Base-by-base conservation (phyloP, 2,797 vertebrate genomes). In the Typhlichthys subterraneus region DNA sequence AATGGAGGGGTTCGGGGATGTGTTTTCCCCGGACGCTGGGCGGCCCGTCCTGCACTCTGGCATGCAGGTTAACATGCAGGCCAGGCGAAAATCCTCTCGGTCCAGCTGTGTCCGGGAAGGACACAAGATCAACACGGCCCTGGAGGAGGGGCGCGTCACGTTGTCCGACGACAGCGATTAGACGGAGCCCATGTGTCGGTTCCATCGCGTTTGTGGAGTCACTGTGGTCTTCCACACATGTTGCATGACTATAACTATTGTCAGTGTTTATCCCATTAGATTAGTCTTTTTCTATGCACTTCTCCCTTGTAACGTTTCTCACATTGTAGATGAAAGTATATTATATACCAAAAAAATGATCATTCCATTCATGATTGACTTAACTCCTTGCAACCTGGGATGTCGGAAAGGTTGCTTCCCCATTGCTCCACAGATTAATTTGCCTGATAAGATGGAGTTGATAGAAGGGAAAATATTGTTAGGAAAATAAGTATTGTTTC, bases 1-100 rank as follows among this genome's bases (percentile, higher is more conserved):
- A 92, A 94, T 95, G 93, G 95, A 90, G 90, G 94, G 94, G 89
- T 96, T 96, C 92, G 93, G 91, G 82, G 94, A 95, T 89, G 79
- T 94, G 92, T 95, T 96, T 92, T 89, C 94, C 84, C 87, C 94
- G 93, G 94, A 95, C 88, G 76, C 92, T 88, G 91, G 92, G 85
- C 92, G 89, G 88, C 92, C 95, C 72, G 89, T 93, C 85, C 87
- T 94, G 91, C 83, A 74, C 85, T 95, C 95, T 68, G 95, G 93
- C 87, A 94, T 95, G 91, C 94, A 94, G 91, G 95, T 95, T 91
- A 94, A 94, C 93, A 94, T 95, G 94, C 93, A 94, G 93, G 92
- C 95, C 90, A 94, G 94, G 90, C 94, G 95, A 92, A 95, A 95
- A 92, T 95, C 95, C 77, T 95, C 94, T 86, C 93, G 94, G 94